These are phyloP conservation scores for Mesembrinibis cayennensis DNA, from an alignment of 2,113 vertebrate species.

Conservation along the genomic window DNA sequence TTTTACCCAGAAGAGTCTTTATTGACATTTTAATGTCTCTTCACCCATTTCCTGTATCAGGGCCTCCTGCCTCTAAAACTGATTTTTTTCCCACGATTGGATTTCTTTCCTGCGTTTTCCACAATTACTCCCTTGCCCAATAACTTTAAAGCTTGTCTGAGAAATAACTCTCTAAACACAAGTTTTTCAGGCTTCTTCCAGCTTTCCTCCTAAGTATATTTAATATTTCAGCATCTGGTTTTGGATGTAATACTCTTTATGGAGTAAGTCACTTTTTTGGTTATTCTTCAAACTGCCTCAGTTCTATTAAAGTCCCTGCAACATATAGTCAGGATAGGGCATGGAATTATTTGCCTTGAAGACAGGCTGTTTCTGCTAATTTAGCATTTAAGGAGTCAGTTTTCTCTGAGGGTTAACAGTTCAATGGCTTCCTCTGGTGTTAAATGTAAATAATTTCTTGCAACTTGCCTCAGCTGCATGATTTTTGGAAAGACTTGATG, in stretches of 20 bases:
- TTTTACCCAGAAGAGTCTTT: conserved; percentile 20
- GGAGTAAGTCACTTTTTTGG: not conserved
- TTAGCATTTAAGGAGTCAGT: not conserved
- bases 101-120: not conserved
- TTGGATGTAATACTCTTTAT: not conserved
- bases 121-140: not conserved
- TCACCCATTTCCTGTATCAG: not conserved
- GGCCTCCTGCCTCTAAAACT: not conserved
- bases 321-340: not conserved
- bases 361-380: not conserved
- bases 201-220: not conserved
- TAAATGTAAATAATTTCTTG: not conserved
- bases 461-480: not conserved
- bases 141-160: not conserved
- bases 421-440: not conserved
- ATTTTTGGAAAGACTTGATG: not conserved
- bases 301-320: not conserved
- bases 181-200: not conserved
- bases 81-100: not conserved
- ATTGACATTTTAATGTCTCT: conserved; percentile 46
- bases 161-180: not conserved
- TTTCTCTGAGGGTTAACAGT: not conserved
- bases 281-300: not conserved
- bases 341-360: not conserved
- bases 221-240: not conserved